Evolutionary conservation across 2,888 invertebrate genomes (phyloP).

Genomic region (Reticulitermes lucifugus): DNA sequence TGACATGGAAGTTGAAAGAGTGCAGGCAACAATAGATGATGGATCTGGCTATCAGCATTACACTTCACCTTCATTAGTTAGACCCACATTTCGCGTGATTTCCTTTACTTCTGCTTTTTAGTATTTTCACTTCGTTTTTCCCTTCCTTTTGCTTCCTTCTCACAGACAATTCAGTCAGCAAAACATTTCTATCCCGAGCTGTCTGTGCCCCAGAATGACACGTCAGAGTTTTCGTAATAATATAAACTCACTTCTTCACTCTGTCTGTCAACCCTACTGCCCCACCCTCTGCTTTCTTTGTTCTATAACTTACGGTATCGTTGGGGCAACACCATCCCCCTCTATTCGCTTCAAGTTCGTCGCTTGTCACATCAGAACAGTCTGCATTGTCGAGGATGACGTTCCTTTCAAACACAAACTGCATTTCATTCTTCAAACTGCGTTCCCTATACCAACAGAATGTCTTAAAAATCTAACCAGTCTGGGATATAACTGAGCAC

Average conservation of each 20-base stretch:
- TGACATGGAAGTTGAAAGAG: background rate
- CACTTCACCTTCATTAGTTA: background rate
- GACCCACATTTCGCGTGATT: background rate
- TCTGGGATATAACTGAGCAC: no score
- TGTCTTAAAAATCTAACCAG: no score
- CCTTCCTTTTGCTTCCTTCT: background rate
- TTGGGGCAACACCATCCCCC: background rate
- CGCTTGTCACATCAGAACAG: background rate
- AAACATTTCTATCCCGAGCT: background rate
- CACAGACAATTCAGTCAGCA: background rate
- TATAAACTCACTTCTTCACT: conserved; percentile 18
- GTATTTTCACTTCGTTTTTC: background rate
- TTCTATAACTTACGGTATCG: background rate
- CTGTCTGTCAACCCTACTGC: background rate
- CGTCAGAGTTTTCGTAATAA: conserved; percentile 4
- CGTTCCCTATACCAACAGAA: no score
- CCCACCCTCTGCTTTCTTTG: background rate
- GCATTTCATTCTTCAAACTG: background rate
- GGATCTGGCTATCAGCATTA: background rate
- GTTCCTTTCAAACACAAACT: background rate
- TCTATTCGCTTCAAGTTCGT: background rate
- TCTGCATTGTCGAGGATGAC: background rate
- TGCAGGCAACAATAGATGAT: conserved; percentile 4
- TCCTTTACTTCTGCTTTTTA: background rate
- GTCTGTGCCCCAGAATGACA: background rate